Evolutionary conservation across 2,797 vertebrate species (phyloP).

Genomic region (Betta splendens): DNA sequence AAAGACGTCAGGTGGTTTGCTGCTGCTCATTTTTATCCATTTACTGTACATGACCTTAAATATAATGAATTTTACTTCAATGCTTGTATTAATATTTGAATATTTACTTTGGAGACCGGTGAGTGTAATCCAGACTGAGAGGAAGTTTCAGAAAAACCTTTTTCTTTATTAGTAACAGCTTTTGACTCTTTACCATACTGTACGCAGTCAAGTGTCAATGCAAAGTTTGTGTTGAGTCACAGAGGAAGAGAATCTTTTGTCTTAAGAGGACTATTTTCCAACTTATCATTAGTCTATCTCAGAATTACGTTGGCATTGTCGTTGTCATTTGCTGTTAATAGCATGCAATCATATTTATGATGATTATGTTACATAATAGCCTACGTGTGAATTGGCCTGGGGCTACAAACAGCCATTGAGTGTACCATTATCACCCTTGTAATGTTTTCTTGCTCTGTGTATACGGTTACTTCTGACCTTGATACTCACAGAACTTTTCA

Average conservation of each 20-base stretch:
- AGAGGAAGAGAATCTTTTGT: background rate
- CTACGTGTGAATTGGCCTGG: constrained; percentile 13
- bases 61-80: too few species aligned
- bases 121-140: too few species aligned
- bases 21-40: too few species aligned
- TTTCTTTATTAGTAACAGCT: too few species aligned
- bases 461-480: constrained; percentile 19
- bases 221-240: constrained; percentile 8
- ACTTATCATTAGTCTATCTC: constrained; percentile 1
- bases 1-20: too few species aligned
- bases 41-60: too few species aligned
- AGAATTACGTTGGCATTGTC: constrained; percentile 28
- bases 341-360: constrained; percentile 18
- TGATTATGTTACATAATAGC: constrained; percentile 8
- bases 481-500: constrained; percentile 32
- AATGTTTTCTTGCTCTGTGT: background rate
- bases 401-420: constrained; percentile 21
- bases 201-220: background rate
- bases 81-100: too few species aligned
- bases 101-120: too few species aligned
- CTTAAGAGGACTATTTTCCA: background rate
- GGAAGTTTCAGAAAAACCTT: too few species aligned
- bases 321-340: constrained; percentile 34
- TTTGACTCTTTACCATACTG: constrained; percentile 10
- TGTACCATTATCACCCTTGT: constrained; percentile 9